Evolutionary conservation across 2,113 vertebrate genomes (phyloP), one percentile per base, ranked within the genome.

Genomic region (Sander vitreus): DNA sequence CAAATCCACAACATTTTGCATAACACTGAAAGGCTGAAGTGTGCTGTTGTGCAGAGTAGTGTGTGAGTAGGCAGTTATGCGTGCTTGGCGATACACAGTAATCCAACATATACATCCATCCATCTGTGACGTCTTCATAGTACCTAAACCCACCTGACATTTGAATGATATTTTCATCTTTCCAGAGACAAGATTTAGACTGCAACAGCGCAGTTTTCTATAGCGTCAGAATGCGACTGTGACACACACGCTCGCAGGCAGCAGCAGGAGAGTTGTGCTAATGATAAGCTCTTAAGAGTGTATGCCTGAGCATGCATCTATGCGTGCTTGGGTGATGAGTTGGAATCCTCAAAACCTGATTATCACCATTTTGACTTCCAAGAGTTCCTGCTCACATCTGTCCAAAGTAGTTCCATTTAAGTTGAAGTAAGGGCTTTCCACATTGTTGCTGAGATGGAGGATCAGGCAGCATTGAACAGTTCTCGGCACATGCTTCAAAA

Each of bases 151-250:
- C 80, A 90, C 50, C 86, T 90, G 90, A 92, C 91, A 92, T 90
- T 92, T 91, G 58, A 85, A 87, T 89, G 84, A 83, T 84, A 90
- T 93, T 90, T 93, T 73, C 11, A 14, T 73, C 18, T 64, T 89
- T 77, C 33, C 27, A 53, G 68, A 43, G 80, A 74, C 14, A 3
- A 58, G 48, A 65, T 53, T 73, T 57, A 64, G 39, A 80, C 60
- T 66, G 73, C 80, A 51, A 72, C 63, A 21, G 65, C 59, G 33
- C 47, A 30, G 63, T 76, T 86, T 76, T 79, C 72, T 55, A 14
- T 36, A 63, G 50, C 62, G 55, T 69, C 73, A 45, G 55, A 59
- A 58, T 69, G 82, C 39, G 36, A 74, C 76, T 27, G 58, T 64
- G 51, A 70, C 83, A 60, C 76, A 66, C 83, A 59, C 70, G 69